Percentiles rank a stretch among this genome's conserved stretches.
Conservation (phyloP, 2,113 vertebrate species). For the Pelobates fuscus region DNA sequence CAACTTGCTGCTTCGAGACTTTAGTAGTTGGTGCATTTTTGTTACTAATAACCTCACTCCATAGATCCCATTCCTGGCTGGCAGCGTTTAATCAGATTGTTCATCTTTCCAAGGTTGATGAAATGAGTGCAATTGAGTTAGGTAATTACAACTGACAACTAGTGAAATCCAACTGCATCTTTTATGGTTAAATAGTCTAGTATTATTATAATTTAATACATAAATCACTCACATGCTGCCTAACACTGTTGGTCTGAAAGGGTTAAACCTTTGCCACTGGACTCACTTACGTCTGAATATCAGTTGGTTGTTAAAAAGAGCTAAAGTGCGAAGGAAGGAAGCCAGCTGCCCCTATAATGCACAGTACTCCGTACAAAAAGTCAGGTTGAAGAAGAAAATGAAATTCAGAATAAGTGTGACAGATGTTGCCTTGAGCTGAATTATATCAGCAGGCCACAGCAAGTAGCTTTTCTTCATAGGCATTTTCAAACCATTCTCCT, state of each 20-base stretch:
- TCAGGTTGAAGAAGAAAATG: conserved; percentile 19
- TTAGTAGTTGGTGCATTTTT: no score
- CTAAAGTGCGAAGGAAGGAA: neutral
- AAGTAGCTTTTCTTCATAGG: conserved; percentile 9
- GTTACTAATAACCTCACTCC: no score
- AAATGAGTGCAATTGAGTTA: no score
- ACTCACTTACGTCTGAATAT: neutral
- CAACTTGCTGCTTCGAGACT: no score
- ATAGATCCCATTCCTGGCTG: no score
- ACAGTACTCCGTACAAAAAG: neutral
- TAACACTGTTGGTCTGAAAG: neutral
- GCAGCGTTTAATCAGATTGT: no score
- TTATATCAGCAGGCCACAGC: conserved; percentile 37
- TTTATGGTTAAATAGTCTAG: no score
- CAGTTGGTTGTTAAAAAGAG: neutral
- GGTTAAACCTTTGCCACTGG: conserved; percentile 14
- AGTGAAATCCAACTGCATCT: no score
- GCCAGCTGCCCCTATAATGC: conserved; percentile 9
- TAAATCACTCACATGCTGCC: neutral
- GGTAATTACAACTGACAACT: no score
- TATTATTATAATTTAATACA: no score
- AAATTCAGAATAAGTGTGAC: conserved; percentile 37
- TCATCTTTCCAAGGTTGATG: no score
- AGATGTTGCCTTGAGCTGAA: conserved; percentile 26
- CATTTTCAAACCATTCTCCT: conserved; percentile 16